These are phyloP conservation scores for Caenorhabditis remanei DNA, from an alignment of 1,140 invertebrate genomes.

Conservation along the genomic window DNA sequence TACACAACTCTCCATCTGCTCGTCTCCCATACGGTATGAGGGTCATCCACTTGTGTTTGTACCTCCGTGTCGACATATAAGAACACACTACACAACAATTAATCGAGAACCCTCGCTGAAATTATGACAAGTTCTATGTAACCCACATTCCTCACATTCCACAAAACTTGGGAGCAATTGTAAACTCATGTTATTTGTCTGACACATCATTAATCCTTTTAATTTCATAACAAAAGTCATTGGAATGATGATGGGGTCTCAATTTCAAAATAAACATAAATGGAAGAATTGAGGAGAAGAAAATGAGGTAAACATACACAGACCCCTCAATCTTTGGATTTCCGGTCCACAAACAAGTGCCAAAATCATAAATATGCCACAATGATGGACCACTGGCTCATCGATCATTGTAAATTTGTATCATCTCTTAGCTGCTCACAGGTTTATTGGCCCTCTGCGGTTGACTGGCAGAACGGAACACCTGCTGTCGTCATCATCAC, in stretches of 20 bases:
- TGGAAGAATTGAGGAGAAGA: constrained; percentile 4
- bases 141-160: constrained; percentile 27
- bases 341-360: constrained; percentile 53
- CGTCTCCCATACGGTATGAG: constrained; percentile 23
- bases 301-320: constrained; percentile 54
- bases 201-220: constrained; percentile 38
- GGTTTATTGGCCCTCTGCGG: constrained; percentile 54
- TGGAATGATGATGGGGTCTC: constrained; percentile 44
- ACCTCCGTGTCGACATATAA: neutral
- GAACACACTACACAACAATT: neutral
- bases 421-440: constrained; percentile 36
- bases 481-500: constrained; percentile 24
- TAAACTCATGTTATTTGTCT: constrained; percentile 45
- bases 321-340: neutral
- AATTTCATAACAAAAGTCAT: constrained; percentile 47
- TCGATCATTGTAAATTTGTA: constrained; percentile 57
- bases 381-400: neutral
- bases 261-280: constrained; percentile 55
- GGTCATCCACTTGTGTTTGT: constrained; percentile 22
- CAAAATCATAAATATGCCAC: constrained; percentile 52
- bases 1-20: constrained; percentile 48
- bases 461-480: constrained; percentile 51
- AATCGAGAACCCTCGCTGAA: neutral
- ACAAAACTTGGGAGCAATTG: constrained; percentile 16
- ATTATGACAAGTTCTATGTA: neutral